phyloP scores from a whole-genome alignment of 1,140 invertebrate species.

The Musca vetustissima region DNA sequence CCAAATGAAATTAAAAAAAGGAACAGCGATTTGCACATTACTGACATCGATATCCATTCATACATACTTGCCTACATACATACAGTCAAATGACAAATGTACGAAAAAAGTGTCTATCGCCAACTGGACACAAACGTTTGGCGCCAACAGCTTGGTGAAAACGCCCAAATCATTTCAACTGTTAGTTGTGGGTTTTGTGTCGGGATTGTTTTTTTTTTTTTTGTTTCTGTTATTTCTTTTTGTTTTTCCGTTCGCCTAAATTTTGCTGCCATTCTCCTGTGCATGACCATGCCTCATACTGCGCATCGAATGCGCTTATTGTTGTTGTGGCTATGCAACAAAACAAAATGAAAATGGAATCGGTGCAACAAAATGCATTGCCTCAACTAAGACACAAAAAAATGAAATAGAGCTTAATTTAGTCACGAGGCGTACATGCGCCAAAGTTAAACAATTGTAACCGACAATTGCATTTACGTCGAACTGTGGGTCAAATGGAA shows the following conservation, averaged over 20 bases:
- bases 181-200: background rate
- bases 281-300: too few relatives aligned
- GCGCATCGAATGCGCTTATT: background rate
- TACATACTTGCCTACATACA: too few relatives aligned
- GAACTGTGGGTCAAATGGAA: background rate
- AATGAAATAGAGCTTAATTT: conserved; percentile 17
- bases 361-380: background rate
- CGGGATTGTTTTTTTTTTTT: background rate
- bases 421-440: conserved; percentile 16
- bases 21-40: too few relatives aligned
- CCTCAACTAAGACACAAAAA: background rate
- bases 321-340: background rate
- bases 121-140: conserved; percentile 4
- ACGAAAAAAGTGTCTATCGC: background rate
- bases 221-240: background rate
- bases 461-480: background rate
- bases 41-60: too few relatives aligned
- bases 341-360: background rate
- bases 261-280: background rate
- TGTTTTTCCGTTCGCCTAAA: background rate
- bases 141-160: conserved; percentile 13
- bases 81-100: too few relatives aligned
- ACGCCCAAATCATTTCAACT: conserved; percentile 16
- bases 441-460: conserved; percentile 5
- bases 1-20: too few relatives aligned